Evolutionary conservation across 1,140 invertebrate species (phyloP), one percentile per base, ranked within the genome.

Genomic region (Drosophila athabasca): DNA sequence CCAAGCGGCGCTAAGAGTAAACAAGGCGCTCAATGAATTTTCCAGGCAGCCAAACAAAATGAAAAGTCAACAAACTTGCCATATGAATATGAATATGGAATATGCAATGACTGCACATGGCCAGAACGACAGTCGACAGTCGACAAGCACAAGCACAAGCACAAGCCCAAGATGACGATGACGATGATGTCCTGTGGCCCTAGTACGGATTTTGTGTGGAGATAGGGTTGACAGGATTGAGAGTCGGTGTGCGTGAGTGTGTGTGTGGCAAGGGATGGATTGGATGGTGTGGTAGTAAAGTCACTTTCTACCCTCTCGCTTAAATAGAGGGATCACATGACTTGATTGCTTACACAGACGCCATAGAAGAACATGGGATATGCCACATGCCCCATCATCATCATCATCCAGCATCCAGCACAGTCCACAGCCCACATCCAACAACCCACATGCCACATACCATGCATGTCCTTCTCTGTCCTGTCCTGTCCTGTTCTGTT

Each of bases 281-380:
- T 19, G 17, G 17, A 19, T 62, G 68, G 65, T 78, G 76, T 76
- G 74, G 64, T 4, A 79, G 65, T 73, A 67, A 78, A 88, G 83
- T 88, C 83, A 88, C 79, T 89, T 88, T 83, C 83, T 88, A 88
- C 83, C 83, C 83, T 77, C 59, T 83, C 68, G 72, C 76, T 76
- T 78, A 88, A 89, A 88, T 88, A 73, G 83, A 83, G 76, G 84
- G 83, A 88, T 87, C 83, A 87, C 82, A 87, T 87, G 83, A 82
- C 83, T 87, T 87, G 82, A 87, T 87, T 87, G 82, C 82, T 88
- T 88, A 50, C 81, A 85, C 80, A 80, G 71, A 57, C 66, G 67
- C 67, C 78, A 81, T 72, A 76, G 73, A 79, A 76, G 73, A 79
- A 76, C 82, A 87, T 77, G 81, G 68, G 66, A 79, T 71, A 79